Base-by-base conservation (phyloP, 2,888 invertebrate genomes). In the Augochlorella aurata region DNA sequence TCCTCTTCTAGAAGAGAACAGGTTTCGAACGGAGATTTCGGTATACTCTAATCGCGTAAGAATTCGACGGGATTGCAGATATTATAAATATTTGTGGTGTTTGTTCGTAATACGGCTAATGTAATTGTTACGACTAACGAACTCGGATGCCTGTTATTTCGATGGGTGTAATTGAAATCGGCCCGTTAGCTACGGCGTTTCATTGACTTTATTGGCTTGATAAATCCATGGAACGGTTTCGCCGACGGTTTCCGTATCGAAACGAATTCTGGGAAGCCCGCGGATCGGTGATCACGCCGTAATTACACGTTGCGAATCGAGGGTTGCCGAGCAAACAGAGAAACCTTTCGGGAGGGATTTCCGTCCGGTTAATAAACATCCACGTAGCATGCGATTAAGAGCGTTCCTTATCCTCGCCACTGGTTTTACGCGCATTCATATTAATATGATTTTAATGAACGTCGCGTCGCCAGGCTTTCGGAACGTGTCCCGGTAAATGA, bases 131-230 rank as follows among this genome's bases (percentile, higher is more conserved):
- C 44, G 52, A 44, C 50, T 38, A 52, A 66, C 52, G 47, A 29
- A 66, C 44, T 45, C 12, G 18, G 29, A 80, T 47, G 50, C 45
- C 66, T 50, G 50, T 71, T 78, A 79, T 79, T 79, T 50, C 61
- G 38, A 79, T 54, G 21, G 44, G 44, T 21, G 12, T 79, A 72
- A 79, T 80, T 80, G 68, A 80, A 72, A 80, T 63, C 63, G 52
- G 52, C 49, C 47, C 38, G 54, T 49, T 68, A 52, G 45, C 49
- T 52, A 54, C 38, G 68, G 44, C 73, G 44, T 47, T 72, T 24
- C 61, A 52, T 79, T 45, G 29, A 73, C 47, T 73, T 68, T 69
- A 73, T 63, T 68, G 38, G 44, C 18, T n/a, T 61, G 68, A 63
- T 68, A 47, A 54, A 74, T 74, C 66, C 21, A n/a, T 2, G 8